phyloP scores from a whole-genome alignment of 2,888 invertebrate genomes.

The Drosophila formosana region DNA sequence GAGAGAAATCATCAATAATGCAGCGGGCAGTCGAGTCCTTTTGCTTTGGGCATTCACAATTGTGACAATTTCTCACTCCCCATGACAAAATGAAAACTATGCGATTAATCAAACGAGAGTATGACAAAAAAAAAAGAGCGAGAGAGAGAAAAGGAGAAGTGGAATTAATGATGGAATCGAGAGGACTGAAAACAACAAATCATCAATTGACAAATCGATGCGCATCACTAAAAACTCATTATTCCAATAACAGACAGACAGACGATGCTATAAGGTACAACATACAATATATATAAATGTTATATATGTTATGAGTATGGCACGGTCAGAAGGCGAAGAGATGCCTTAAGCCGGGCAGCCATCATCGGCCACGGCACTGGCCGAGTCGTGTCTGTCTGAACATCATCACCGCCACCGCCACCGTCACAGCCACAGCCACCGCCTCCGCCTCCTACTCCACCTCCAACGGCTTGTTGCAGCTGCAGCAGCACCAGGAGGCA shows the following conservation, averaged over 20 bases:
- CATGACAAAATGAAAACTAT: conserved; percentile 45
- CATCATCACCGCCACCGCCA: conserved; percentile 53
- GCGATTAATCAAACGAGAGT: conserved; percentile 72
- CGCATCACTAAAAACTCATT: conserved; percentile 80
- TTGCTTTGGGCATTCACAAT: conserved; percentile 48
- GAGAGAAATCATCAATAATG: conserved; percentile 42
- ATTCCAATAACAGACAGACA: conserved; percentile 72
- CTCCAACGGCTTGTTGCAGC: conserved; percentile 19
- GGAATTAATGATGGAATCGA: conserved; percentile 73
- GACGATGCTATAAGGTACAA: conserved; percentile 1
- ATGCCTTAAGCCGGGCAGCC: conserved; percentile 29
- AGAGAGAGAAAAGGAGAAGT: conserved; percentile 17
- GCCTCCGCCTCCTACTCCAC: conserved; percentile 47
- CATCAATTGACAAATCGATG: conserved; percentile 82
- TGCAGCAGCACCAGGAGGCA: conserved; percentile 32
- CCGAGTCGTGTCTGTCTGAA: conserved; percentile 9
- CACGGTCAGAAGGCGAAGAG: conserved; percentile 12
- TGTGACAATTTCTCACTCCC: conserved; percentile 73
- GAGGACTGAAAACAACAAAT: conserved; percentile 68
- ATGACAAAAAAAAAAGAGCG: conserved; percentile 66
- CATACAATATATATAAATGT: neutral
- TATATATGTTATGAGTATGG: conserved; percentile 13
- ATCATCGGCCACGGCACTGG: conserved; percentile 35
- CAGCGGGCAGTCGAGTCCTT: conserved; percentile 9
- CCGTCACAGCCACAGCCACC: conserved; percentile 56